A percentile compares a stretch with the other conserved stretches of the same genome.
These are phyloP conservation scores for Chymomyza fuscimana DNA, from an alignment of 2,888 invertebrate genomes.

Conservation along the genomic window DNA sequence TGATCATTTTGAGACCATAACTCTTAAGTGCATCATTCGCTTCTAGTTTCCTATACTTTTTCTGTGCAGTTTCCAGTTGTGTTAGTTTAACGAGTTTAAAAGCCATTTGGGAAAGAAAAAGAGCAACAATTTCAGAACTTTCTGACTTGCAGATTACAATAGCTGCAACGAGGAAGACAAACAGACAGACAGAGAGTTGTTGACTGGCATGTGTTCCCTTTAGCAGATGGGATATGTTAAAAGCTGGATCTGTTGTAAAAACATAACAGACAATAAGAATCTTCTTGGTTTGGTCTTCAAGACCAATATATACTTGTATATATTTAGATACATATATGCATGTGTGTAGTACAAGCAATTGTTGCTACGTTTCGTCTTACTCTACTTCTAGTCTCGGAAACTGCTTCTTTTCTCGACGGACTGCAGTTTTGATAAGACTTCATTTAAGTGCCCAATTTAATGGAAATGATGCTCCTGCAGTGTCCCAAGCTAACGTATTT, in stretches of 20 bases:
- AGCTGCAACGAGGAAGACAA: neutral
- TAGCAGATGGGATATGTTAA: neutral
- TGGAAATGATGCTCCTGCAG: neutral
- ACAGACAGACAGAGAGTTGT: neutral
- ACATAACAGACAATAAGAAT: too few species aligned
- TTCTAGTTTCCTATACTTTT: too few species aligned
- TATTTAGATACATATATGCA: too few species aligned
- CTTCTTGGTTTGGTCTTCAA: too few species aligned
- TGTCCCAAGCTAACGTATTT: neutral
- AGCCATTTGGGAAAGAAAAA: conserved; percentile 32
- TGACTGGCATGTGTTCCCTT: neutral
- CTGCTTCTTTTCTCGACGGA: neutral
- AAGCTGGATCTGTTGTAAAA: neutral
- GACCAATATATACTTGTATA: too few species aligned
- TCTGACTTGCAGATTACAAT: neutral
- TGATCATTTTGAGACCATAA: too few species aligned
- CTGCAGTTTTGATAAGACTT: neutral
- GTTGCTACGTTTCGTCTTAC: neutral
- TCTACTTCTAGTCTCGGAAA: neutral
- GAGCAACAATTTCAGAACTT: neutral
- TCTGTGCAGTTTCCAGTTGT: conserved; percentile 10
- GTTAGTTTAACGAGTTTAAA: conserved; percentile 39
- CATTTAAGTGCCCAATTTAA: neutral
- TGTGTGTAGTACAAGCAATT: neutral
- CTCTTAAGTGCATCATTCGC: too few species aligned